A percentile compares a stretch with the other conserved stretches of the same genome.
These are phyloP conservation scores for Cataglyphis albicans DNA, from an alignment of 2,888 invertebrate species.

Conservation along the genomic window DNA sequence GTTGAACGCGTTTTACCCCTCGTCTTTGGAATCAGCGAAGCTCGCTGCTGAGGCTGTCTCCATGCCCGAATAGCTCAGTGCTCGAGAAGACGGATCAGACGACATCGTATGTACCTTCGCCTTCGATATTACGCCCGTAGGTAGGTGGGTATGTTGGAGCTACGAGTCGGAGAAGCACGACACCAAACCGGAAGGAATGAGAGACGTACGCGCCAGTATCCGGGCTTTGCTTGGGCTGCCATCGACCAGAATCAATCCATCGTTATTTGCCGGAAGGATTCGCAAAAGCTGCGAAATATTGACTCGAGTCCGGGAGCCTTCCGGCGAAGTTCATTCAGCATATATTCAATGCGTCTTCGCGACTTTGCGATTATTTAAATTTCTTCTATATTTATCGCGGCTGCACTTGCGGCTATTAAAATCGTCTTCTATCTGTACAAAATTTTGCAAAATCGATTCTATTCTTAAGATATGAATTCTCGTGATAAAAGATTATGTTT, in stretches of 20 bases:
- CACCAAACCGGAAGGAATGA: constrained; percentile 60
- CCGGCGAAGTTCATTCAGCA: constrained; percentile 40
- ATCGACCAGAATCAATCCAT: constrained; percentile 66
- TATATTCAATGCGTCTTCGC: constrained; percentile 26
- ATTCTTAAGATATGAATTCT: neutral
- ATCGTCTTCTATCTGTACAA: neutral
- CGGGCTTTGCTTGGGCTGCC: constrained; percentile 59
- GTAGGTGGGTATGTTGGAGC: constrained; percentile 29
- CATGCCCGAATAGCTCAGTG: constrained; percentile 64
- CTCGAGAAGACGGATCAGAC: constrained; percentile 72
- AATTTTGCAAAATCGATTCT: neutral
- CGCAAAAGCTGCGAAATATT: constrained; percentile 72
- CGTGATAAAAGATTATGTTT: neutral
- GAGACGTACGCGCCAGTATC: constrained; percentile 63
- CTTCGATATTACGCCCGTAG: constrained; percentile 71
- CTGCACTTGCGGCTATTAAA: constrained; percentile 18
- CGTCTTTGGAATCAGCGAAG: constrained; percentile 61
- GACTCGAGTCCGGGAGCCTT: constrained; percentile 51
- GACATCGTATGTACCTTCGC: constrained; percentile 70
- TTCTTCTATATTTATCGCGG: constrained; percentile 12
- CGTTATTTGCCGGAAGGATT: constrained; percentile 74
- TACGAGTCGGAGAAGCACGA: constrained; percentile 51
- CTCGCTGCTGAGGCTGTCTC: constrained; percentile 48
- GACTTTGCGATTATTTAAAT: constrained; percentile 41
- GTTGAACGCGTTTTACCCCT: constrained; percentile 58